Evolutionary conservation across 2,797 vertebrate genomes (phyloP), one percentile per base, ranked within the genome.

Genomic region (Pipistrellus nathusii): DNA sequence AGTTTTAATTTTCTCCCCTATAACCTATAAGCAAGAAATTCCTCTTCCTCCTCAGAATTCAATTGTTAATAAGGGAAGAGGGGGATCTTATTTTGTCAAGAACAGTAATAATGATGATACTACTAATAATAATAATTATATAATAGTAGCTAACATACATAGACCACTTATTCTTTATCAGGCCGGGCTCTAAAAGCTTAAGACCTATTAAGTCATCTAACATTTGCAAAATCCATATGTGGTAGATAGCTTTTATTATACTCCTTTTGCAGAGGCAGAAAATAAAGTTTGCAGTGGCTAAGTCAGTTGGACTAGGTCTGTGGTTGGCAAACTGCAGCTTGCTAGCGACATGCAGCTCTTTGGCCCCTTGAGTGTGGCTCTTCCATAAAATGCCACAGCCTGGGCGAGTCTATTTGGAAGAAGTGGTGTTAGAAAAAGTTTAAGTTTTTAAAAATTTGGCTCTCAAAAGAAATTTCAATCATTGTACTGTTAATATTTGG

Each of bases 1-100:
- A 86, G 23, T 82, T 94, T 94, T 82, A 80, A 72, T 75, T 76
- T 91, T 80, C 44, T 68, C 20, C 23, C 25, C 41, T 38, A 20
- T 8, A 59, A 62, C 69, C 35, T 81, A 51, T 41, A 57, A 92
- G 17, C 57, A 91, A 91, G 12, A 66, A 32, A 68, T 35, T 69
- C 3, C 32, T 88, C 20, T 68, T 82, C n/a, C 6, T 9, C 38
- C 14, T 92, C 73, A 77, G 23, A 87, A 73, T 82, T 93, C 64
- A 82, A 6, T 73, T 73, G 46, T 14, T 35, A 90, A 62, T 32
- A 32, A 93, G 10, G 2, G 14, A 64, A 62, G 14, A 59, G 30
- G 55, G 46, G 4, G 9, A 72, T 3, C 59, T 7, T 78, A 30
- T 64, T 75, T 87, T 78, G 38, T 76, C 3, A 2, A 91, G 35